Evolutionary conservation across 2,888 invertebrate genomes (phyloP).

Genomic region (Ctenicera cuprea): DNA sequence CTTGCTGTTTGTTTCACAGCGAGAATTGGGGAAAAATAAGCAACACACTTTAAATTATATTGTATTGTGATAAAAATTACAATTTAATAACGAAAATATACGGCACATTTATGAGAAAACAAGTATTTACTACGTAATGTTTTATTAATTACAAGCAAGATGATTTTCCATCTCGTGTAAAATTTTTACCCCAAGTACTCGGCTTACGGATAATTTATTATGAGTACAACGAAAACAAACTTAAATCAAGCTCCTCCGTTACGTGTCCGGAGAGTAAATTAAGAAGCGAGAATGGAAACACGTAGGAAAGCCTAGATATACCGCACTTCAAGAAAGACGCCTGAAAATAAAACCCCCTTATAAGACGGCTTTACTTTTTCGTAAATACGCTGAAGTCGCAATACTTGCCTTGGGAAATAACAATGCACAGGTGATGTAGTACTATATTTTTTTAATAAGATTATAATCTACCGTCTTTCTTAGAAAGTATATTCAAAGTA

Average conservation of each 20-base stretch:
- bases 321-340: constrained; percentile 1
- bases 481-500: no score
- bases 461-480: no score
- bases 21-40: neutral
- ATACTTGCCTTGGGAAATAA: neutral
- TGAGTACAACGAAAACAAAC: constrained; percentile 27
- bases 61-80: constrained; percentile 29
- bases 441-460: neutral
- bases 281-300: constrained; percentile 18
- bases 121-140: constrained; percentile 11
- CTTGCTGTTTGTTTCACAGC: neutral
- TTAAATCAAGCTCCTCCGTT: constrained; percentile 19
- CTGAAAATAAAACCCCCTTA: constrained; percentile 11
- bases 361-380: constrained; percentile 6
- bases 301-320: constrained; percentile 16
- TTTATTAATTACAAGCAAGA: constrained; percentile 12
- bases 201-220: constrained; percentile 21
- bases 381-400: neutral
- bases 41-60: constrained; percentile 1
- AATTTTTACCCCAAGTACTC: constrained; percentile 5
- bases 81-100: constrained; percentile 37
- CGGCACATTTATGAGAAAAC: constrained; percentile 16
- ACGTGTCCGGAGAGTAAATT: constrained; percentile 21
- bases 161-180: constrained; percentile 18
- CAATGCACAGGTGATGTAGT: neutral